Evolutionary conservation across 2,888 invertebrate species (phyloP).

Genomic region (Clivina fossor): DNA sequence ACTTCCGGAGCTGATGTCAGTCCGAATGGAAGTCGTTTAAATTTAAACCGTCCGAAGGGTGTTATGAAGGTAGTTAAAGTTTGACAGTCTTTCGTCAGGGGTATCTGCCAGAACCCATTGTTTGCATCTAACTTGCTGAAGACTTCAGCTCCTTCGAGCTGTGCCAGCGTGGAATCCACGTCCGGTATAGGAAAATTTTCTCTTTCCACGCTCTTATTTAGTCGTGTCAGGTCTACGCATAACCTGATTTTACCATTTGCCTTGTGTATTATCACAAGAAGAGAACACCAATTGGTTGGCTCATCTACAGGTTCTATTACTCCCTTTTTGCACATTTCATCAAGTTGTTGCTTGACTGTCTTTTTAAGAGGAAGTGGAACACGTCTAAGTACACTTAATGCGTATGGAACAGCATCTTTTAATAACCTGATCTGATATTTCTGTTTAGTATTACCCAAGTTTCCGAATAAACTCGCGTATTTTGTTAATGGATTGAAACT

Average conservation of each 20-base stretch:
- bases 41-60: constrained; percentile 21
- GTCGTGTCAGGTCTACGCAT: constrained; percentile 19
- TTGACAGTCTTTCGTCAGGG: constrained; percentile 6
- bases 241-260: constrained; percentile 18
- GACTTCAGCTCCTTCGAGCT: constrained; percentile 15
- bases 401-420: constrained; percentile 14
- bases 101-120: constrained; percentile 36
- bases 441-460: constrained; percentile 67
- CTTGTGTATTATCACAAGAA: constrained; percentile 21
- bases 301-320: constrained; percentile 28
- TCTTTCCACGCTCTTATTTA: constrained; percentile 26
- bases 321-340: constrained; percentile 20
- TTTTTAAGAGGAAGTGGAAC: constrained; percentile 23
- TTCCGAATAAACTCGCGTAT: constrained; percentile 61
- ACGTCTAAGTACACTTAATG: constrained; percentile 23
- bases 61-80: constrained; percentile 25
- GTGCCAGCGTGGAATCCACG: constrained; percentile 21
- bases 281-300: constrained; percentile 26
- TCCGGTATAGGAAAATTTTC: constrained; percentile 21
- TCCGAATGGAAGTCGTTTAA: constrained; percentile 31
- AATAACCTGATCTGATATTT: constrained; percentile 24
- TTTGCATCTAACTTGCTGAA: constrained; percentile 29
- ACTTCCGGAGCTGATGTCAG: constrained; percentile 12
- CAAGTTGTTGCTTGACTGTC: constrained; percentile 17
- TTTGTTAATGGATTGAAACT: constrained; percentile 16